Conservation (phyloP, 2,113 vertebrate species). For the Apeltes quadracus region DNA sequence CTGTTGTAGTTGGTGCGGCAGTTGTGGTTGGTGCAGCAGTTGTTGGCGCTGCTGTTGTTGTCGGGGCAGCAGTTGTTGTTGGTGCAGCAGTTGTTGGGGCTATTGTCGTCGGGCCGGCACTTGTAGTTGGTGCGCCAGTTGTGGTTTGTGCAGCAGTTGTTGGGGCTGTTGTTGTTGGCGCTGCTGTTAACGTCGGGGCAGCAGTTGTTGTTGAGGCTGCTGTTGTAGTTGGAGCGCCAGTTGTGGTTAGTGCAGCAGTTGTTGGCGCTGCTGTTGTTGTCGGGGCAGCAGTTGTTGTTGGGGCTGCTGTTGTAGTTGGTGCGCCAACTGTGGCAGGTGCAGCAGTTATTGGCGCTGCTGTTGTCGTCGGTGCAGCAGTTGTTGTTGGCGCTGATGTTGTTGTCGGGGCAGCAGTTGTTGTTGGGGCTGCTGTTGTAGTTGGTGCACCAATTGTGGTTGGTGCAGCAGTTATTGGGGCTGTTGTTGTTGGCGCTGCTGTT, state of each 20-base stretch:
- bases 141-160: fast-evolving
- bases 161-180: not conserved
- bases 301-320: too few relatives aligned
- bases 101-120: too few relatives aligned
- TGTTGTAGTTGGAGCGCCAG: not conserved
- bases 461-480: not conserved
- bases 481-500: not conserved
- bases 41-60: not conserved
- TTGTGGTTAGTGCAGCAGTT: too few relatives aligned
- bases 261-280: too few relatives aligned
- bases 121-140: fast-evolving
- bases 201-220: not conserved
- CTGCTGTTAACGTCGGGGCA: not conserved
- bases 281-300: too few relatives aligned
- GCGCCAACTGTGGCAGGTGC: too few relatives aligned
- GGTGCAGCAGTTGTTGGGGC: too few relatives aligned
- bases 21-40: not conserved
- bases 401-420: not conserved
- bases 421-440: not conserved
- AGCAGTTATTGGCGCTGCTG: too few relatives aligned
- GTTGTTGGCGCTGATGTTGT: too few relatives aligned
- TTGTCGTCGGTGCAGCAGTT: too few relatives aligned
- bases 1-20: not conserved
- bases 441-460: not conserved
- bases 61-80: too few relatives aligned